These are phyloP conservation scores for Amblyjoppa fuscipennis DNA, from an alignment of 2,888 invertebrate species.

Conservation along the genomic window DNA sequence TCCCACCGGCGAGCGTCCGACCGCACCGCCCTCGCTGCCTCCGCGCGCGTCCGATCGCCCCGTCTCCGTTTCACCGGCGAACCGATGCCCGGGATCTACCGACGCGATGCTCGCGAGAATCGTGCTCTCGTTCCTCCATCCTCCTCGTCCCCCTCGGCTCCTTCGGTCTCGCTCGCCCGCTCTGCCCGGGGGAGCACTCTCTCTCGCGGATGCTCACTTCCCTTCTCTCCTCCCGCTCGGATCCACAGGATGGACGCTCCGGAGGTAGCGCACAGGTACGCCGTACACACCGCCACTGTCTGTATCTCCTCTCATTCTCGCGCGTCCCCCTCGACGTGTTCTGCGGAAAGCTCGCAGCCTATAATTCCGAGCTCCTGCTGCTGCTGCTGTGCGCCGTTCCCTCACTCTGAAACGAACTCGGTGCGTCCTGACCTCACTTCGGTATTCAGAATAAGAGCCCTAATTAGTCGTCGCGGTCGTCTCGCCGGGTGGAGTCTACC, in stretches of 20 bases:
- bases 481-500: conserved; percentile 27
- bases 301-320: conserved; percentile 40
- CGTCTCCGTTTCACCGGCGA: conserved; percentile 50
- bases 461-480: conserved; percentile 44
- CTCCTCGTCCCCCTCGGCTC: conserved; percentile 6
- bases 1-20: conserved; percentile 72
- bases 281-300: neutral
- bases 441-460: conserved; percentile 54
- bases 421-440: conserved; percentile 57
- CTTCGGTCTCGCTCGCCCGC: conserved; percentile 16
- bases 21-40: conserved; percentile 46
- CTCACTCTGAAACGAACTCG: conserved; percentile 24
- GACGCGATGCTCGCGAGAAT: conserved; percentile 19
- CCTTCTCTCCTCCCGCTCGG: conserved; percentile 21
- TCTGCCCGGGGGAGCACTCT: conserved; percentile 18
- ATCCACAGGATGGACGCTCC: conserved; percentile 1
- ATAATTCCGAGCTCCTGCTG: conserved; percentile 52
- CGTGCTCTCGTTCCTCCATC: conserved; percentile 25
- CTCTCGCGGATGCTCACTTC: conserved; percentile 55
- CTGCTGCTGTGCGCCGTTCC: conserved; percentile 23
- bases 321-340: conserved; percentile 33
- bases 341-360: conserved; percentile 46
- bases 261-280: neutral
- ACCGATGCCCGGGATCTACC: neutral
- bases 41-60: conserved; percentile 48